Conservation (phyloP, 1,140 invertebrate genomes). For the Hypsibius dujardini region DNA sequence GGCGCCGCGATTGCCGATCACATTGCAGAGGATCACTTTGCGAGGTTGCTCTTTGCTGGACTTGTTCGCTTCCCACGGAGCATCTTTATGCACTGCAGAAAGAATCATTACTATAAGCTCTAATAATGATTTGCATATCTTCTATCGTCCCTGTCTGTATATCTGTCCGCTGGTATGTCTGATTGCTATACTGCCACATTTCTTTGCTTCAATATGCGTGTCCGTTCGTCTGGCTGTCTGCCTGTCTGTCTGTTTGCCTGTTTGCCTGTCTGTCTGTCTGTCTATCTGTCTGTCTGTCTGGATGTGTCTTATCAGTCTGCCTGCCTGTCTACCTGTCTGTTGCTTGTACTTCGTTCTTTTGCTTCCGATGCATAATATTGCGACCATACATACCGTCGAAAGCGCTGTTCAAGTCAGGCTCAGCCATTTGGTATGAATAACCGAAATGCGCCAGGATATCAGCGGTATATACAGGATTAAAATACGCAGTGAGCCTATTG, state of each 20-base stretch:
- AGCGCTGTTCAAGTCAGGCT: constrained; percentile 8
- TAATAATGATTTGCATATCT: too few relatives aligned
- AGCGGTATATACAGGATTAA: constrained; percentile 18
- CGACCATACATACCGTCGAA: constrained; percentile 16
- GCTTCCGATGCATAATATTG: not conserved
- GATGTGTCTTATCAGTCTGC: too few relatives aligned
- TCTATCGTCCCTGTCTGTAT: too few relatives aligned
- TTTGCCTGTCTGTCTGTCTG: too few relatives aligned
- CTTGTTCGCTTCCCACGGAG: constrained; percentile 79
- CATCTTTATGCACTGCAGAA: constrained; percentile 67
- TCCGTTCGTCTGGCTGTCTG: too few relatives aligned
- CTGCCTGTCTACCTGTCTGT: too few relatives aligned
- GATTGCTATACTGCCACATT: too few relatives aligned
- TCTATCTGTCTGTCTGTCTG: too few relatives aligned
- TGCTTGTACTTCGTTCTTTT: too few relatives aligned
- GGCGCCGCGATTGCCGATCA: constrained; percentile 74
- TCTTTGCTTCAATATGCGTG: too few relatives aligned
- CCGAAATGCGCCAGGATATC: constrained; percentile 13
- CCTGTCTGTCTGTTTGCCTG: too few relatives aligned
- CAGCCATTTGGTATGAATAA: constrained; percentile 11
- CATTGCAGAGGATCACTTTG: constrained; percentile 90
- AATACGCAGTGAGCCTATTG: constrained; percentile 24
- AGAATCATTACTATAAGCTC: constrained; percentile 23
- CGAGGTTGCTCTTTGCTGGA: constrained; percentile 62
- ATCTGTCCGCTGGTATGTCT: too few relatives aligned